Base-by-base conservation (phyloP, 1,140 invertebrate species). In the Drosophila navojoa region DNA sequence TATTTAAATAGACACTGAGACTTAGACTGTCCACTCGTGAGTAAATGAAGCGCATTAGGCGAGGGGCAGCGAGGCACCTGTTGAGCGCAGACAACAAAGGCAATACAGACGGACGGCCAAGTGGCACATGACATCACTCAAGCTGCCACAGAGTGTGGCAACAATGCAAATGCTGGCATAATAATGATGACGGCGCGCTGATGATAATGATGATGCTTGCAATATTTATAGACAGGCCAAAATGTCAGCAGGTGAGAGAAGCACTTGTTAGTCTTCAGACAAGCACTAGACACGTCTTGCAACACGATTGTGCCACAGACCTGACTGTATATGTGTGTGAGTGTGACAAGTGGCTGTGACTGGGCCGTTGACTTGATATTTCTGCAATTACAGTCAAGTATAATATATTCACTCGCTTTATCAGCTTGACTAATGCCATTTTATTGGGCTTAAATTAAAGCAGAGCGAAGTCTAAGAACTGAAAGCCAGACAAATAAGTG, bases 221-320 rank as follows among this genome's bases (percentile, higher is more conserved):
- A 50, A 50, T 50, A 50, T 50, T 50, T 50, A 27, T 50, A 50
- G 47, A 50, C 22, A 50, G 27, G 25, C 49, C 25, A 25, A 50
- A 50, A 50, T 50, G 49, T 50, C 49, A 50, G 49, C 25, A 38
- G 35, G 35, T 38, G 70, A 85, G 77, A 77, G 81, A 77, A 86
- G 71, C 81, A 85, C 77, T 86, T 85, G 79, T 77, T 62, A 62
- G 58, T 77, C 81, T 85, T 85, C 81, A 74, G 58, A 61, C 79
- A 60, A 47, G 13, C 27, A 29, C 63, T 59, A 72, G 49, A 59
- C 73, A 52, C 44, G n/a, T 11, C 60, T 82, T 81, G 67, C 80
- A 75, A 64, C 79, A 32, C 32, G 32, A 32, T 32, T 52, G 40
- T 54, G 49, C 40, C 38, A 58, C 68, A 57, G 25, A 35, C 32